Evolutionary conservation across 23 tunicate genomes (phyloP), one percentile per base, ranked within the genome.

Genomic region (Diplosoma virens): DNA sequence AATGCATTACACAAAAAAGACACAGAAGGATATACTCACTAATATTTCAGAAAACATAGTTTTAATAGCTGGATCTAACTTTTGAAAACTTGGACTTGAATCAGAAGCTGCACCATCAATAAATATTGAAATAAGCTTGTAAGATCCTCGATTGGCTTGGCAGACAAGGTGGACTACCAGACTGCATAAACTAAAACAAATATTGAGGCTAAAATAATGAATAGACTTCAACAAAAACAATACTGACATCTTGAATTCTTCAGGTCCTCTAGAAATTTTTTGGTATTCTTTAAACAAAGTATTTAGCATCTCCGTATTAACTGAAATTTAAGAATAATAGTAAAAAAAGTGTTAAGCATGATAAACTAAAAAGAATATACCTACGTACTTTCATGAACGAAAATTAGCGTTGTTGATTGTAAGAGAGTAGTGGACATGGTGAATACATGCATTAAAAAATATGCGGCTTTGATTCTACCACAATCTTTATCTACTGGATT

Each of bases 101-200:
- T 66, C 67, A 20, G 75, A 30, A 11, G 32, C 45, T 55, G 87
- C 61, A 55, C 80, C 82, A 30, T 66, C 79, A 55, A 84, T 35
- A n/a, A 84, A 2, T 1, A 90, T 24, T 0, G 53, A 21, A 22
- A 90, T 47, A 3, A 90, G 63, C 16, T 72, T 59, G 73, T 47
- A 66, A 17, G 97, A 90, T 29, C 82, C 90, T 1, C 11, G 32
- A 32, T 58, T 47, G 21, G 97, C 73, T 58, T 90, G 85, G 55
- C 97, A 90, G 1, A 90, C 87, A 11, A 90, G 78, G 56, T 90
- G 90, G n/a, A 90, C 97, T 36, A 87, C 86, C 67, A 90, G 76
- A 66, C 91, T 90, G 46, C 67, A 67, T 16, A 84, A 54, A 33
- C 97, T 90, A 73, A 9, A 61, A 61, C 9, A 6, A 59, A 31